Evolutionary conservation across 92 coral and sea anemone genomes (phyloP), one percentile per base, ranked within the genome.

Genomic region (Epizoanthus fatuus): DNA sequence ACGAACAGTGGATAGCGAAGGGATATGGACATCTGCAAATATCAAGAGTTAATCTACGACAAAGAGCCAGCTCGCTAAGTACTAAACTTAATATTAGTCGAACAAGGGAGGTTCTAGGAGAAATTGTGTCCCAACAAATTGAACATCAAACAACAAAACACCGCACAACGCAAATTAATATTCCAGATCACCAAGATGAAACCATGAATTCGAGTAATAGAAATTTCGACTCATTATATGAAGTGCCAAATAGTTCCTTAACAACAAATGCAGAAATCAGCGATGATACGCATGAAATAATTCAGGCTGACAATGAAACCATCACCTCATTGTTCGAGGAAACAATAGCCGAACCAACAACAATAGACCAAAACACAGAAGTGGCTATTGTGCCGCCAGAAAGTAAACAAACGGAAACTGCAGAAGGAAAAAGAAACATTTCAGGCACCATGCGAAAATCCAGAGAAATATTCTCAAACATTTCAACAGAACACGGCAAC

Each of bases 21-120:
- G 5, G 42, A 63, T 63, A 63, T 8, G 38, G 25, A 20, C 66
- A 60, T 16, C 66, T 60, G 25, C 66, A 20, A 60, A 60, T 20
- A 60, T 22, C 38, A 17, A 60, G 37, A 12, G 66, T 62, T 62
- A 62, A 62, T 62, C 37, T 62, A 1, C 66, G 66, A 14, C 66
- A 62, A 37, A 62, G 38, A 20, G 66, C 66, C 13, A 62, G 66
- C 37, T 62, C 66, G 37, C 37, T 20, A 62, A 62, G 66, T 6
- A 22, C 35, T 22, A 62, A 62, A 6, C 11, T 60, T 1, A 19
- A 5, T 20, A 1, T 13, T 20, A 37, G 12, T 12, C 2, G 4
- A 12, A 62, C 66, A 62, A 62, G 67, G 39, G 67, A 62, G 10
- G 37, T 20, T 20, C 67, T 62, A 37, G 67, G 67, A 62, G 67